Evolutionary conservation across 2,888 invertebrate species (phyloP).

Genomic region (Morinoia aosen): DNA sequence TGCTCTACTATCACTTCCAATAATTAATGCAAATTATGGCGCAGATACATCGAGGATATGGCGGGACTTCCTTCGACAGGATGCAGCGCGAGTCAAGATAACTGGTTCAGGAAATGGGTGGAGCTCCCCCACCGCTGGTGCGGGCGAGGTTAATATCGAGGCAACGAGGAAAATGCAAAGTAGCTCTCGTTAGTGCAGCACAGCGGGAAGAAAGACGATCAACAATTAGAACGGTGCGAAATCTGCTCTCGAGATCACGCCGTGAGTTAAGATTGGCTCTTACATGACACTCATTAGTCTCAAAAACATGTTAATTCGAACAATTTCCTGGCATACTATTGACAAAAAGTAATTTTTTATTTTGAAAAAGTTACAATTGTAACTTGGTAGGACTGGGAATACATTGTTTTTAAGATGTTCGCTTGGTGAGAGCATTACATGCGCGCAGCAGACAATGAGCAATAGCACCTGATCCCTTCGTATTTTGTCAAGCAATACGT

Average conservation of each 20-base stretch:
- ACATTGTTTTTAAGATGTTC: too few species aligned
- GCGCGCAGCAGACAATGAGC: too few species aligned
- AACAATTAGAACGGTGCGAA: neutral
- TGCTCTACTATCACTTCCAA: neutral
- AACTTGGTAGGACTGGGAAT: neutral
- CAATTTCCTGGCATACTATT: neutral
- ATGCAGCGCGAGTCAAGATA: constrained; percentile 1
- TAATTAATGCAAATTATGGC: neutral
- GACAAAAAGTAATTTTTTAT: neutral
- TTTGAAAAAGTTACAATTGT: neutral
- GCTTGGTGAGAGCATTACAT: too few species aligned
- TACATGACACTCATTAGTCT: neutral
- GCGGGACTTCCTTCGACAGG: neutral
- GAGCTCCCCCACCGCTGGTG: neutral
- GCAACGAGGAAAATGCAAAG: neutral
- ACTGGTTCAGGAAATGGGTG: neutral
- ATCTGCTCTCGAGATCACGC: neutral
- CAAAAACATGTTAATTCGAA: neutral
- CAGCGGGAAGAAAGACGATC: neutral
- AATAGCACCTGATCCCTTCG: too few species aligned
- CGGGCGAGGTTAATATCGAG: neutral
- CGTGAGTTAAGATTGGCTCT: neutral
- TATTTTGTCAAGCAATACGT: too few species aligned
- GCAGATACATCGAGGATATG: neutral
- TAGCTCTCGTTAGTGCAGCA: neutral